Percentiles rank a stretch among this genome's conserved stretches.
These are phyloP conservation scores for Amniataba percoides DNA, from an alignment of 2,797 vertebrate genomes.

Conservation along the genomic window DNA sequence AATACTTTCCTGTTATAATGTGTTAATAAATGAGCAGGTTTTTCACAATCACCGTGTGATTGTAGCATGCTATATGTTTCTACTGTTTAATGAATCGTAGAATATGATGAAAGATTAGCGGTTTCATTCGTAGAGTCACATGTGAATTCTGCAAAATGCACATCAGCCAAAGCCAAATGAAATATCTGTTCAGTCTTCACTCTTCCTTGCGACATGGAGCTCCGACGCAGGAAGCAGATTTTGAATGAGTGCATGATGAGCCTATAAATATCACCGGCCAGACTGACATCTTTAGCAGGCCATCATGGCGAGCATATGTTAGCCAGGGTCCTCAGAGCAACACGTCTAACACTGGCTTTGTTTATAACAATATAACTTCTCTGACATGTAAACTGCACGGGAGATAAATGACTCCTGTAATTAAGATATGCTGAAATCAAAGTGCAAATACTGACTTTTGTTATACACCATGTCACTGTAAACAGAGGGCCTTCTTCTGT, in stretches of 20 bases:
- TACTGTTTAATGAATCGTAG: slow-evolving; percentile 44
- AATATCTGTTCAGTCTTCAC: slow-evolving; percentile 54
- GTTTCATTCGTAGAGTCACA: slow-evolving; percentile 45
- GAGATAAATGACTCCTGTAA: slow-evolving; percentile 77
- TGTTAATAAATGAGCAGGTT: slow-evolving; percentile 60
- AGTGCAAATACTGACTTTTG: slow-evolving; percentile 73
- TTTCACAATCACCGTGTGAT: slow-evolving; percentile 20
- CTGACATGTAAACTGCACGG: slow-evolving; percentile 76
- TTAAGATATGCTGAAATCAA: slow-evolving; percentile 79
- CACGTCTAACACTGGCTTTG: slow-evolving; percentile 44
- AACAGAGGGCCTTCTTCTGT: slow-evolving; percentile 64
- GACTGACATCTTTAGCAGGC: slow-evolving; percentile 67
- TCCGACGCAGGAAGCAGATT: slow-evolving; percentile 51
- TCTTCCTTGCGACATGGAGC: slow-evolving; percentile 46
- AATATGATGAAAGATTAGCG: slow-evolving; percentile 53
- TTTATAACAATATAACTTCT: slow-evolving; percentile 72
- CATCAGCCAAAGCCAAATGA: slow-evolving; percentile 44
- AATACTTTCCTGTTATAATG: slow-evolving; percentile 45
- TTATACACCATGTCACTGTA: slow-evolving; percentile 70
- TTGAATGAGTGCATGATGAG: slow-evolving; percentile 55
- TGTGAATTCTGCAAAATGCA: slow-evolving; percentile 52
- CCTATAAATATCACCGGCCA: slow-evolving; percentile 53
- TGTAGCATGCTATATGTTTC: slow-evolving; percentile 34
- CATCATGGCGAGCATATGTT: slow-evolving; percentile 68
- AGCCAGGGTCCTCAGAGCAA: slow-evolving; percentile 57